A percentile compares a stretch with the other conserved stretches of the same genome.
These are phyloP conservation scores for Ariopsis seemanni DNA, from an alignment of 2,113 vertebrate species.

Conservation along the genomic window DNA sequence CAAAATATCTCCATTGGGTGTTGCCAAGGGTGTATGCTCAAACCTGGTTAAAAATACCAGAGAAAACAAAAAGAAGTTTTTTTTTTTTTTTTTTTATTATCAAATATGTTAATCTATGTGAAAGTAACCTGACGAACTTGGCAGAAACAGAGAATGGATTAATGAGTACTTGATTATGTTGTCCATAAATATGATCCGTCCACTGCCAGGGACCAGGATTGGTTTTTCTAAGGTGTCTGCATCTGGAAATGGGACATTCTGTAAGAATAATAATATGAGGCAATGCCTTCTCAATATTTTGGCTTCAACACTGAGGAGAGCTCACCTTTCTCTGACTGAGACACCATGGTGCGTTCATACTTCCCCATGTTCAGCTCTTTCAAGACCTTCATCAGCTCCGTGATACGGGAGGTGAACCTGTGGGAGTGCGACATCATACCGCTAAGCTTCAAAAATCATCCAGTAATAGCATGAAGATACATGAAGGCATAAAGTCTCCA, in stretches of 20 bases:
- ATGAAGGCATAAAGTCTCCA: neutral
- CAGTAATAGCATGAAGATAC: neutral
- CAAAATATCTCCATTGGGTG: conserved; percentile 95
- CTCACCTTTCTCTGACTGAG: conserved; percentile 84
- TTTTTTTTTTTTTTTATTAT: neutral
- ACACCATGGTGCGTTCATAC: conserved; percentile 95
- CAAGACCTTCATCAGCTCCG: conserved; percentile 92
- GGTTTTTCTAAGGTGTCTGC: conserved; percentile 65
- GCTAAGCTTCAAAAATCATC: neutral
- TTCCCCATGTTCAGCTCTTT: conserved; percentile 91
- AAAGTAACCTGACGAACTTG: neutral
- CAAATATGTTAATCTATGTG: neutral
- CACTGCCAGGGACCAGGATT: conserved; percentile 83
- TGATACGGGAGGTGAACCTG: conserved; percentile 94
- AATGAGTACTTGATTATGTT: conserved; percentile 90
- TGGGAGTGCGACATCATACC: neutral
- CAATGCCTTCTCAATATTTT: neutral
- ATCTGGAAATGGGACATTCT: conserved; percentile 64
- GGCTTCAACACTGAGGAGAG: neutral
- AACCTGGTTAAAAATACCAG: conserved; percentile 75
- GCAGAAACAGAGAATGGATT: neutral
- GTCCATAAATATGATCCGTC: conserved; percentile 85
- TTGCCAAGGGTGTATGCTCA: conserved; percentile 90
- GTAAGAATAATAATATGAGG: neutral
- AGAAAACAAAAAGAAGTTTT: neutral